Conservation (phyloP, 2,888 invertebrate genomes). For the Ochropleura leucogaster region DNA sequence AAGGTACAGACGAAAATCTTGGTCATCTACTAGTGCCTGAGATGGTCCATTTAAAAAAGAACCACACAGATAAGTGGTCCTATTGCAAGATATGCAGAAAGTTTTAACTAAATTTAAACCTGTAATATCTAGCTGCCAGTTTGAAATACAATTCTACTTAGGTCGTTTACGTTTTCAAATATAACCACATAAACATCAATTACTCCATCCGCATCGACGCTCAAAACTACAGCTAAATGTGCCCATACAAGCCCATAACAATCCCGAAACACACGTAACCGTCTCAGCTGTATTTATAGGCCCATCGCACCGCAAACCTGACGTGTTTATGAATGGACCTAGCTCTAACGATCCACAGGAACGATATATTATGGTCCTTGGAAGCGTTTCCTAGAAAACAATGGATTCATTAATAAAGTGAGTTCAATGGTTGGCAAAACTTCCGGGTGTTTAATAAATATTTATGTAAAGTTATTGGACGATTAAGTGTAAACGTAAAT, state of each 20-base stretch:
- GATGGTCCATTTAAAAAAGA: too few relatives aligned
- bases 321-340: conserved; percentile 57
- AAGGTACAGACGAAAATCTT: too few relatives aligned
- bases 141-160: neutral
- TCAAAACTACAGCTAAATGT: conserved; percentile 22
- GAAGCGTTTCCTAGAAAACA: conserved; percentile 40
- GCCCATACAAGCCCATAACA: conserved; percentile 38
- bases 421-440: conserved; percentile 25
- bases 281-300: conserved; percentile 48
- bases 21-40: too few relatives aligned
- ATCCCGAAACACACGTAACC: conserved; percentile 43
- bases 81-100: too few relatives aligned
- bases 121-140: neutral
- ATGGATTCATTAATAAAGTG: conserved; percentile 39
- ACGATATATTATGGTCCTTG: conserved; percentile 41
- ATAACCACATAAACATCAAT: conserved; percentile 7
- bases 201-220: neutral
- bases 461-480: conserved; percentile 17
- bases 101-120: too few relatives aligned
- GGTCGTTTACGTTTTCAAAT: neutral
- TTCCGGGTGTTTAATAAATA: conserved; percentile 31
- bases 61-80: too few relatives aligned
- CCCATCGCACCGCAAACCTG: conserved; percentile 20
- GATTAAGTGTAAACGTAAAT: conserved; percentile 3
- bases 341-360: conserved; percentile 19